phyloP scores from a whole-genome alignment of 2,888 invertebrate genomes.

The Aromia moschata region DNA sequence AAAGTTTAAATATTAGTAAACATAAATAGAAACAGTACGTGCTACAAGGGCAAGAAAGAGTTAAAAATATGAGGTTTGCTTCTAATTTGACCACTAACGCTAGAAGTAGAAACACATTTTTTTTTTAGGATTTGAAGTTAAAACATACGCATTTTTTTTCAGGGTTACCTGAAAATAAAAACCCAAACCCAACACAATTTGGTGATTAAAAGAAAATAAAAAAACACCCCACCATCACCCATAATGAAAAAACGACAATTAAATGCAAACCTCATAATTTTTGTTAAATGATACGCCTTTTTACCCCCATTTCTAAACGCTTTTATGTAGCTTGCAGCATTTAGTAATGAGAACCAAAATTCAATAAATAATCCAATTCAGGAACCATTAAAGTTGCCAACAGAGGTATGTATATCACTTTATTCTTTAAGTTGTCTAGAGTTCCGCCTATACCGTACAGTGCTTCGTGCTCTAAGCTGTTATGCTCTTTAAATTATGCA shows the following conservation, averaged over 20 bases:
- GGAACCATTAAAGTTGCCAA: not conserved
- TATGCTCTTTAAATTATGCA: not conserved
- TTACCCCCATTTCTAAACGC: not conserved
- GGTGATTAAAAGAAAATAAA: too few species aligned
- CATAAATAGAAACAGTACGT: not conserved
- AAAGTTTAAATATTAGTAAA: not conserved
- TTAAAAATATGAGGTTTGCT: too few species aligned
- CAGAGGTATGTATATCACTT: conserved; percentile 14
- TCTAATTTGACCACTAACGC: too few species aligned
- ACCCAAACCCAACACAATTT: too few species aligned
- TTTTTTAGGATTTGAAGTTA: too few species aligned
- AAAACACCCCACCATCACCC: not conserved
- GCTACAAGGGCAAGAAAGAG: conserved; percentile 1
- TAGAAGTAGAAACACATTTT: too few species aligned
- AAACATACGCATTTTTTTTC: not conserved
- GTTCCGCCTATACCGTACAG: not conserved
- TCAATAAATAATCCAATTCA: not conserved
- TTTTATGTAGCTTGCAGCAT: too few species aligned
- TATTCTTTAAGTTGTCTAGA: not conserved
- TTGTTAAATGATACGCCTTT: not conserved
- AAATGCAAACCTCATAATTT: too few species aligned
- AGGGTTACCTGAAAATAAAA: too few species aligned
- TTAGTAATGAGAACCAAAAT: not conserved
- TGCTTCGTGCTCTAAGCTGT: not conserved
- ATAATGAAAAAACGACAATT: not conserved